phyloP scores from a whole-genome alignment of 1,140 invertebrate genomes.

The Eubasilissa regina region DNA sequence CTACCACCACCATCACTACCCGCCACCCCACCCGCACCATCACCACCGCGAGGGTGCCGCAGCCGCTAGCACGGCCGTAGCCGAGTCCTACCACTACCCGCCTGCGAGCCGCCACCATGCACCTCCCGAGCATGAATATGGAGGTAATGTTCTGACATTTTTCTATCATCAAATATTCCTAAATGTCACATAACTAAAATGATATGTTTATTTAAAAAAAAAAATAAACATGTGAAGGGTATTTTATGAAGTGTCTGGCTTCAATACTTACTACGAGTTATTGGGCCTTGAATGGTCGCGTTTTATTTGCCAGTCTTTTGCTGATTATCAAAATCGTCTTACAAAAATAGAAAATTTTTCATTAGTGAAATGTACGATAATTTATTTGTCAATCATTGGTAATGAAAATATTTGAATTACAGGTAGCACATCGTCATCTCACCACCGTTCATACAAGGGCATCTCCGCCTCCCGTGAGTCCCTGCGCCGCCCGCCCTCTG shows the following conservation, averaged over 20 bases:
- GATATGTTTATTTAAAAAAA: no score
- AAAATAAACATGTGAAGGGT: no score
- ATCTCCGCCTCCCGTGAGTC: conserved; percentile 53
- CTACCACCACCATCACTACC: conserved; percentile 42
- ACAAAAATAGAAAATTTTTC: no score
- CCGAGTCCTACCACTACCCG: conserved; percentile 51
- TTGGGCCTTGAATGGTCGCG: no score
- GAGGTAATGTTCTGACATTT: conserved; percentile 39
- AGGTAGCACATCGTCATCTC: conserved; percentile 57
- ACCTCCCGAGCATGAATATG: conserved; percentile 55
- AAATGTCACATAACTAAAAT: no score
- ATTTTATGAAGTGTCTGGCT: no score
- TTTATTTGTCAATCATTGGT: neutral
- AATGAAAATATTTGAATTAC: neutral
- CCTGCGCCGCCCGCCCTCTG: conserved; percentile 46
- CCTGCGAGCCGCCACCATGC: conserved; percentile 53
- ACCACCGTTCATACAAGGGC: conserved; percentile 58
- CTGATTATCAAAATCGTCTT: no score
- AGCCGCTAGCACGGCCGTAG: conserved; percentile 18
- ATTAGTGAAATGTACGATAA: no score
- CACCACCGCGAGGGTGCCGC: conserved; percentile 43
- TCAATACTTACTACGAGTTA: no score
- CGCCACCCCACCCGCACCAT: conserved; percentile 42
- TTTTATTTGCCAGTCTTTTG: no score
- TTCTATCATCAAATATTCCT: no score